Evolutionary conservation across 2,888 invertebrate species (phyloP).

Genomic region (Yponomeuta malinellus): DNA sequence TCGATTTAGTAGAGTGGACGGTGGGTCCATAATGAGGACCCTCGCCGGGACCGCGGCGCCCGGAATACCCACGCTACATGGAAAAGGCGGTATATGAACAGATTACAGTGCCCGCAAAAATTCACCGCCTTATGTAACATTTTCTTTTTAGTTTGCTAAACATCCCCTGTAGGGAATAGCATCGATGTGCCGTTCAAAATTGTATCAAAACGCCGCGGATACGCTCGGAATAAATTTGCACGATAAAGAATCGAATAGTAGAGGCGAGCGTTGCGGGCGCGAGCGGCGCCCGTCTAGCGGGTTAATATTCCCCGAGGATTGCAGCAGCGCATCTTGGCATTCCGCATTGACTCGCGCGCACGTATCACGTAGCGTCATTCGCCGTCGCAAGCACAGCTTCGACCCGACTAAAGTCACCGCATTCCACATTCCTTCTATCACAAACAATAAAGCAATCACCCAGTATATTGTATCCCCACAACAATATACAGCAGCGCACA

Average conservation of each 20-base stretch:
- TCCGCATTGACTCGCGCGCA: conserved; percentile 9
- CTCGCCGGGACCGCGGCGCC: conserved; percentile 11
- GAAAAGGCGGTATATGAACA: conserved; percentile 51
- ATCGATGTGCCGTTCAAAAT: conserved; percentile 24
- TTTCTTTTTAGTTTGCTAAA: conserved; percentile 9
- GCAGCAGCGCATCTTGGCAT: conserved; percentile 19
- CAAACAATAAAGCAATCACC: conserved; percentile 1
- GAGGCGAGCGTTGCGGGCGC: conserved; percentile 22
- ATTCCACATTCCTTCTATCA: not conserved
- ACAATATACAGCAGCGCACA: not conserved
- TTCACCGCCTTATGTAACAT: conserved; percentile 24
- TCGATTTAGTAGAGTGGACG: conserved; percentile 13
- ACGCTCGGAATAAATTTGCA: conserved; percentile 25
- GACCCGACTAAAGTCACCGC: not conserved
- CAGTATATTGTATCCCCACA: not conserved
- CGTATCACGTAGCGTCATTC: not conserved
- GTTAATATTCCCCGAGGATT: conserved; percentile 25
- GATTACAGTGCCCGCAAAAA: conserved; percentile 34
- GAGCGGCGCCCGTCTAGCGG: conserved; percentile 23
- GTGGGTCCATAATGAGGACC: conserved; percentile 39
- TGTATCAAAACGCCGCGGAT: conserved; percentile 29
- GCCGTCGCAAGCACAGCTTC: conserved; percentile 6
- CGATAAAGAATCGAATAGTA: conserved; percentile 25
- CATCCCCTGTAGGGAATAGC: not conserved
- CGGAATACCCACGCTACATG: conserved; percentile 35